Percentiles rank a stretch among this genome's conserved stretches.
phyloP scores from a whole-genome alignment of 2,797 vertebrate genomes.

The Tenualosa ilisha region DNA sequence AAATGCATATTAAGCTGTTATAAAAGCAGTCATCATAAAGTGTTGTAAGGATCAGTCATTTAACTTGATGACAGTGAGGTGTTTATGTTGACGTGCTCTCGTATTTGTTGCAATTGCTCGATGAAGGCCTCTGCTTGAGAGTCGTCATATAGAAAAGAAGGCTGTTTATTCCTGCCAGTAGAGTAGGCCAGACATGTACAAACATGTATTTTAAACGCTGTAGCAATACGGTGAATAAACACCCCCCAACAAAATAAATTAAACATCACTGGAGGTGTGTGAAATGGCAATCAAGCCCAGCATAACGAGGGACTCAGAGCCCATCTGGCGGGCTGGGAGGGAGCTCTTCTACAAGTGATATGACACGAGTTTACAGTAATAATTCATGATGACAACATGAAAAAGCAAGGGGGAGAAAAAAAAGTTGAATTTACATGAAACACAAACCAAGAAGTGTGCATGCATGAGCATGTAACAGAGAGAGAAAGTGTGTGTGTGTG shows the following conservation, averaged over 20 bases:
- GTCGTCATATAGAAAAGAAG: neutral
- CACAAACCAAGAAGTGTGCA: neutral
- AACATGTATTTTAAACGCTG: neutral
- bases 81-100: neutral
- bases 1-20: neutral
- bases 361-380: conserved; percentile 57
- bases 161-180: neutral
- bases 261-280: neutral
- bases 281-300: neutral
- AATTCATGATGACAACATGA: conserved; percentile 73
- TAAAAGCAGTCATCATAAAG: neutral
- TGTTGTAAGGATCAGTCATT: neutral
- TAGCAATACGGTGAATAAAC: conserved; percentile 11
- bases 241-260: neutral
- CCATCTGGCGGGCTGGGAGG: neutral
- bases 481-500: neutral
- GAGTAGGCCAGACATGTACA: neutral
- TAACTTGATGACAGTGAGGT: neutral
- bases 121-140: neutral
- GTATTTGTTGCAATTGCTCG: neutral
- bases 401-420: conserved; percentile 54
- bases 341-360: conserved; percentile 31
- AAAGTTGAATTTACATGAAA: conserved; percentile 16
- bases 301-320: neutral
- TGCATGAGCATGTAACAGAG: neutral